phyloP scores from a whole-genome alignment of 2,797 vertebrate genomes.

The Discoglossus pictus region DNA sequence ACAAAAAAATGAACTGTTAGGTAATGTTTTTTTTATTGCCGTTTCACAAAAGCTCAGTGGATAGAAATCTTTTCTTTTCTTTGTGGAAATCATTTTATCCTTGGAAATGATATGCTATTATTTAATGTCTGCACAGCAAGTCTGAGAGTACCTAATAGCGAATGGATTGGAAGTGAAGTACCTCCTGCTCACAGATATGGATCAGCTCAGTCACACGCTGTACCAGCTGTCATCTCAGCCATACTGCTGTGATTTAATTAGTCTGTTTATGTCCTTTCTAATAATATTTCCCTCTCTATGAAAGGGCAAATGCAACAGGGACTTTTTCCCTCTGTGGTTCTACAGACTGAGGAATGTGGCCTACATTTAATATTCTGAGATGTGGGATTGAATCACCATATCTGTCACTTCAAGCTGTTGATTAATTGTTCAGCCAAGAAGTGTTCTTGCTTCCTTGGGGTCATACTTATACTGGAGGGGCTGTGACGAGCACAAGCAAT shows the following conservation, averaged over 20 bases:
- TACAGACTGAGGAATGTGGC: slow-evolving; percentile 84
- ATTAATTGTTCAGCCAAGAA: slow-evolving; percentile 78
- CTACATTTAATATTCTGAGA: slow-evolving; percentile 83
- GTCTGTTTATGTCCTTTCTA: slow-evolving; percentile 99
- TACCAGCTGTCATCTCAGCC: slow-evolving; percentile 98
- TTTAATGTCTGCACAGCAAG: slow-evolving; percentile 84
- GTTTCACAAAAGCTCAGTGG: slow-evolving; percentile 68
- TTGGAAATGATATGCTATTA: slow-evolving; percentile 82
- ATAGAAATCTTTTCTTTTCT: slow-evolving; percentile 63
- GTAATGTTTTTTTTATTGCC: slow-evolving; percentile 69
- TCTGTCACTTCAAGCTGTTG: slow-evolving; percentile 79
- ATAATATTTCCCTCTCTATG: slow-evolving; percentile 99
- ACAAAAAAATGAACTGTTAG: slow-evolving; percentile 72
- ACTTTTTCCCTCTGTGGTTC: slow-evolving; percentile 80
- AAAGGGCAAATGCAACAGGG: slow-evolving; percentile 95
- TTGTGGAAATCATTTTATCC: slow-evolving; percentile 74
- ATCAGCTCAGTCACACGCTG: slow-evolving; percentile 98
- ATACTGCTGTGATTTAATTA: slow-evolving; percentile 99
- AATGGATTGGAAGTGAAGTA: slow-evolving; percentile 83
- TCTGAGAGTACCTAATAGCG: slow-evolving; percentile 83
- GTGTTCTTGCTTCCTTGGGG: slow-evolving; percentile 70
- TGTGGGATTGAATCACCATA: slow-evolving; percentile 71
- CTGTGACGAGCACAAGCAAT: slow-evolving; percentile 56
- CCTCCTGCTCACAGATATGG: slow-evolving; percentile 94
- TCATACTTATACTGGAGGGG: slow-evolving; percentile 63